Conservation (phyloP, 2,797 vertebrate genomes). For the Karalla daura region DNA sequence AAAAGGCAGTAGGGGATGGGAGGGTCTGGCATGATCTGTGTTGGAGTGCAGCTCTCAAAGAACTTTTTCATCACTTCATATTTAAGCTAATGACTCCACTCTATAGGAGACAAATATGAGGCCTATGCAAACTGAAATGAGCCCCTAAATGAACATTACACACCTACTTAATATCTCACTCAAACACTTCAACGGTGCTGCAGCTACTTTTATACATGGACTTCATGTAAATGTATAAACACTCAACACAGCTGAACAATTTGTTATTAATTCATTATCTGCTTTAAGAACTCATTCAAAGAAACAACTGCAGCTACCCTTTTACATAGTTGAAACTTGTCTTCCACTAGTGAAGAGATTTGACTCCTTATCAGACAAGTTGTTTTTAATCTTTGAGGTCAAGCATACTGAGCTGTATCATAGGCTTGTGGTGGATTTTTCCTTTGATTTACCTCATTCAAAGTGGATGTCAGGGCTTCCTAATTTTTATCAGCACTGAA, state of each 20-base stretch:
- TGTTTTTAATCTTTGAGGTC: slow-evolving; percentile 21
- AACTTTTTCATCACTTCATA: background rate
- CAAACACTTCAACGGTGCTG: no score
- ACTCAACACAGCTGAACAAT: no score
- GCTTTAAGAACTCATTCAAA: no score
- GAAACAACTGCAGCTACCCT: no score
- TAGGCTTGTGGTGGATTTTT: slow-evolving; percentile 15
- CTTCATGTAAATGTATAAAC: no score
- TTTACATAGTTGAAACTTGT: no score
- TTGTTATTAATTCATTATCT: no score
- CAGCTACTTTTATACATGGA: no score
- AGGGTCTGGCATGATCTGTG: background rate
- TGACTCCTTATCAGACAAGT: slow-evolving; percentile 4
- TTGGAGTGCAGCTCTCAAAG: slow-evolving; percentile 3
- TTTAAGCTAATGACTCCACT: background rate
- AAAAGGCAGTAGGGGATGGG: slow-evolving; percentile 19
- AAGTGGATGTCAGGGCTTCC: slow-evolving; percentile 14
- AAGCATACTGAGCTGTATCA: slow-evolving; percentile 32
- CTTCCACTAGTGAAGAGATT: background rate
- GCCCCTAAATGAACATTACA: slow-evolving; percentile 1
- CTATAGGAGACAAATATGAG: background rate
- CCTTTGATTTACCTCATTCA: slow-evolving; percentile 30
- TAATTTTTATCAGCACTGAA: slow-evolving; percentile 32
- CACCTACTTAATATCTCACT: no score
- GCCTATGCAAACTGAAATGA: background rate